Evolutionary conservation across 2,888 invertebrate species (phyloP), one percentile per base, ranked within the genome.

Genomic region (Limnephilus lunatus): DNA sequence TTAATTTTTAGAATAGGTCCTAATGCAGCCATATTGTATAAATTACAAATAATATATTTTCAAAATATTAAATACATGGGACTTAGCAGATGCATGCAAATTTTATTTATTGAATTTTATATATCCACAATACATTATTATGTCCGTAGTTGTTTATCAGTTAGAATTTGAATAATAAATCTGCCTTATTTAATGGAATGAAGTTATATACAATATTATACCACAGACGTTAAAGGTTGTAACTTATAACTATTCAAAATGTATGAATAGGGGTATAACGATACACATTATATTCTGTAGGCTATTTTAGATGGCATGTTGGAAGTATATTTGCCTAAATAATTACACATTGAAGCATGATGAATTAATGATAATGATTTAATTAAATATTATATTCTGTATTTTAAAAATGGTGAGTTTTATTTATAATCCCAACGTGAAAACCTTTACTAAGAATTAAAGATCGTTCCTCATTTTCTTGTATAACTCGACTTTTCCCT

Each of bases 221-320:
- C 19, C 31, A 44, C 14, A 87, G 44, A 53, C 87, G 31, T 87
- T 31, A 53, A 86, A 48, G 87, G 87, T 87, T 87, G 87, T 53
- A 87, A 82, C 2, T 86, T 48, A 39, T 39, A 31, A 87, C 30
- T 87, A 86, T 15, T 53, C n/a, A 48, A 53, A 86, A 86, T 30
- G 39, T 48, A 87, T 53, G 35, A 14, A 39, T 83, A 83, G 35
- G 15, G 35, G 53, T 68, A 35, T 85, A 85, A 85, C 12, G 0
- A 83, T 83, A 35, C 31, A 83, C 3, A 32, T 82, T 12, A 32
- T 82, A 83, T 83, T 83, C 85, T 85, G 85, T 85, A 85, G 85
- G 85, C 85, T 85, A 85, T 85, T 83, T 83, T 82, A 35, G 25
- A 85, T 85, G 85, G 32, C 85, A 85, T 39, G 25, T 35, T 85